phyloP scores from a whole-genome alignment of 2,888 invertebrate genomes.

The Corbicula japonica region DNA sequence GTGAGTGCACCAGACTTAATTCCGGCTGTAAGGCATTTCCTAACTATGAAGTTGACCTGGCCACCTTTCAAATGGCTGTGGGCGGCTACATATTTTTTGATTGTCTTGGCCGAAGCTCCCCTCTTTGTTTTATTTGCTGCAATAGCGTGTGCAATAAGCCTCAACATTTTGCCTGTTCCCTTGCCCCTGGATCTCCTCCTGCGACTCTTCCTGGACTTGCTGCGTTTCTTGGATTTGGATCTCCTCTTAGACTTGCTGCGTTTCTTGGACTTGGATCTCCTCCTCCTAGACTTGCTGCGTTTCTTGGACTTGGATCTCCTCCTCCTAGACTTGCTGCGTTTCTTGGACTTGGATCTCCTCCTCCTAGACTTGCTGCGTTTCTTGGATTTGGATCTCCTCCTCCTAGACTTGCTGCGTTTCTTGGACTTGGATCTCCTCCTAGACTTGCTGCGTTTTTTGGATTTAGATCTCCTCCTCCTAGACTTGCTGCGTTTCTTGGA shows the following conservation, averaged over 20 bases:
- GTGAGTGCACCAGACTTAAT: conserved; percentile 33
- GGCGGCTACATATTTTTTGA: conserved; percentile 61
- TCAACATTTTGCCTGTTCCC: conserved; percentile 8
- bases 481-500: conserved; percentile 53
- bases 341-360: conserved; percentile 20
- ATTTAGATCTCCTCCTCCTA: conserved; percentile 39
- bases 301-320: conserved; percentile 21
- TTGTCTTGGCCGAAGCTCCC: conserved; percentile 56
- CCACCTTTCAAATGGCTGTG: conserved; percentile 52
- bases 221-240: conserved; percentile 27
- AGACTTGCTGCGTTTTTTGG: conserved; percentile 37
- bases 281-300: conserved; percentile 31
- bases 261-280: conserved; percentile 19
- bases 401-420: conserved; percentile 36
- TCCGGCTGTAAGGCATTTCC: conserved; percentile 39
- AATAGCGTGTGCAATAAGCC: conserved; percentile 42
- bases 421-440: conserved; percentile 37
- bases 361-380: conserved; percentile 35
- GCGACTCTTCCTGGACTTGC: conserved; percentile 32
- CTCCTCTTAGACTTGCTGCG: conserved; percentile 25
- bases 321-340: conserved; percentile 22
- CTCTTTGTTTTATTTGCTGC: conserved; percentile 40
- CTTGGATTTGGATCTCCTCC: conserved; percentile 50
- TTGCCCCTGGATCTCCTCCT: conserved; percentile 14
- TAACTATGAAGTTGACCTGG: conserved; percentile 51